Base-by-base conservation (phyloP, 2,113 vertebrate species). In the Colaptes auratus region DNA sequence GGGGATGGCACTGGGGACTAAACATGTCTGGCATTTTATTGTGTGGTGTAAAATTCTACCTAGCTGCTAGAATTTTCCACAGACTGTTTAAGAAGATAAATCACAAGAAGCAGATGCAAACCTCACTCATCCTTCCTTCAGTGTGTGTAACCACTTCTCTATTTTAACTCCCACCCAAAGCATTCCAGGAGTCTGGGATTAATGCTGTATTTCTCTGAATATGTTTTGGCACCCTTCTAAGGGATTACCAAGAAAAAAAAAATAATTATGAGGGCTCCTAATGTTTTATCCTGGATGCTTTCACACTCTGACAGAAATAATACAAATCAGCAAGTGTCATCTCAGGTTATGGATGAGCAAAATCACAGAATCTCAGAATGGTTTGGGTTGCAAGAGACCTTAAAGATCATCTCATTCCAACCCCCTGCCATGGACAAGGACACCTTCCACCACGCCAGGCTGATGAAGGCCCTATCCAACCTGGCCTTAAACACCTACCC, bases 11-110 rank as follows among this genome's bases (percentile, higher is more conserved):
- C 70, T 6, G 15, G 31, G 58, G 35, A n/a, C 78, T n/a, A 39
- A 44, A 25, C 4, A 14, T 0, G n/a, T 4, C 69, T 31, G 15
- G 2, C 42, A 10, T 36, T 10, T 55, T 1, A 3, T 1, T 1
- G 7, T 12, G 14, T 18, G 27, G 69, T 12, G 33, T 12, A 42
- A 79, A 89, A 66, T 33, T 39, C 36, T 21, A 17, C 11, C 72
- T 4, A 52, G 72, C 60, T 75, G 46, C 70, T 7, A 19, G 59
- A n/a, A 55, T 25, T 18, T 50, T 20, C 72, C 39, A 14, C 0
- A 30, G 12, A 10, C 46, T 36, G 65, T 1, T 81, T 18, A 3
- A 13, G 20, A 33, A 24, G 60, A 44, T 13, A 15, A 63, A 73
- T 14, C 16, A 25, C n/a, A 24, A 64, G 15, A 44, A 42, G 9